phyloP scores from a whole-genome alignment of 2,888 invertebrate species.

The Drosophila pegasa region DNA sequence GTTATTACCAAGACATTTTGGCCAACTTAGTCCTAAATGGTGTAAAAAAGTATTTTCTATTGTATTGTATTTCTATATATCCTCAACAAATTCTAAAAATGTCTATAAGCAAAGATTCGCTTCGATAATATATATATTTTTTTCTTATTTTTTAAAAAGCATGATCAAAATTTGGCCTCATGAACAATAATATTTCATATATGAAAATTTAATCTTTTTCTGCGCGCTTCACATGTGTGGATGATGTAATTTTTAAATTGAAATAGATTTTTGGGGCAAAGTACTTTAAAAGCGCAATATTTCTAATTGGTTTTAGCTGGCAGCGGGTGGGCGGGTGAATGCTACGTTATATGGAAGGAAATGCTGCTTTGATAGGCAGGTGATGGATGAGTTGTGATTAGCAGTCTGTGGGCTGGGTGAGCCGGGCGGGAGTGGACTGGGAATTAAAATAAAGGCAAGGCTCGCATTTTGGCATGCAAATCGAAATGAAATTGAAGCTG shows the following conservation, averaged over 20 bases:
- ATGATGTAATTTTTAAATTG: not conserved
- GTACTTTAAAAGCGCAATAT: slow-evolving; percentile 5
- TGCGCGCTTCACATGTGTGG: no score
- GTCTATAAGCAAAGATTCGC: no score
- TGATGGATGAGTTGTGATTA: slow-evolving; percentile 39
- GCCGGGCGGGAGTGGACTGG: slow-evolving; percentile 24
- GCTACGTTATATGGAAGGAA: not conserved
- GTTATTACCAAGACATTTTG: no score
- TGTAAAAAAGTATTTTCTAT: no score
- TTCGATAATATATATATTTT: no score
- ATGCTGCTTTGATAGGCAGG: slow-evolving; percentile 15
- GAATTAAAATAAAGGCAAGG: slow-evolving; percentile 58
- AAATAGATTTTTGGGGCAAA: slow-evolving; percentile 3
- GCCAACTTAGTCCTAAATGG: no score
- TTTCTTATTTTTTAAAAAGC: no score
- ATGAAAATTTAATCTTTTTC: no score
- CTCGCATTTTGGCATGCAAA: slow-evolving; percentile 46
- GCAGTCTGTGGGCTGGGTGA: slow-evolving; percentile 13
- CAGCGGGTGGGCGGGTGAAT: not conserved
- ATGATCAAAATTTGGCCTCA: no score
- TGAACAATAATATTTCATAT: no score
- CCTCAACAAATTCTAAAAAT: no score
- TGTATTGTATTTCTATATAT: no score
- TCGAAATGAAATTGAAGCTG: slow-evolving; percentile 64
- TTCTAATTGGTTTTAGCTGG: slow-evolving; percentile 8